Evolutionary conservation across 92 coral and sea anemone genomes (phyloP).

Genomic region (Siderastrea siderea): DNA sequence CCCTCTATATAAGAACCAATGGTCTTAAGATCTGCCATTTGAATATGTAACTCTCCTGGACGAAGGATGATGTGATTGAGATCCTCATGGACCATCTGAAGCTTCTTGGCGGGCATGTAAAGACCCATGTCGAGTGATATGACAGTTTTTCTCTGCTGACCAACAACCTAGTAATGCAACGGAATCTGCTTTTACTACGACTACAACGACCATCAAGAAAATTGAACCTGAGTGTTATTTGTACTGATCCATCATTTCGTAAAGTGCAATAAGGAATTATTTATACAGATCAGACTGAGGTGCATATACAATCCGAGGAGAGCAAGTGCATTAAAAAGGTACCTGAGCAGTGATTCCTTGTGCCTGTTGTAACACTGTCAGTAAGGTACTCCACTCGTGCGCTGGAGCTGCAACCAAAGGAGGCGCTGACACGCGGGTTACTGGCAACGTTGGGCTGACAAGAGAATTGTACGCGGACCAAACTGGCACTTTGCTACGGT

Average conservation of each 20-base stretch:
- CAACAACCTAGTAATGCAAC: conserved; percentile 16
- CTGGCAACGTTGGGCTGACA: background rate
- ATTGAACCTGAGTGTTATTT: too few species aligned
- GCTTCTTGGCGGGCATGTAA: conserved; percentile 56
- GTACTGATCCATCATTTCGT: too few species aligned
- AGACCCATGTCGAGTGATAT: conserved; percentile 59
- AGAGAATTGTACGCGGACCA: conserved; percentile 26
- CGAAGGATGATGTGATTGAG: conserved; percentile 48
- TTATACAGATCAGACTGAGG: too few species aligned
- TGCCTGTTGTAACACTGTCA: conserved; percentile 56
- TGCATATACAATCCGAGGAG: too few species aligned
- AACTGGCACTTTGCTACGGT: conserved; percentile 27
- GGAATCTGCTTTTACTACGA: too few species aligned
- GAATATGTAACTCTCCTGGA: conserved; percentile 59
- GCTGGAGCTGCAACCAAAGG: conserved; percentile 62
- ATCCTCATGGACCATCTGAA: conserved; percentile 52
- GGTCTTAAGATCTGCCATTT: conserved; percentile 48
- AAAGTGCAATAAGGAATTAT: too few species aligned
- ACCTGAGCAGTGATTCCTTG: conserved; percentile 19
- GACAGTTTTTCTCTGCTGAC: conserved; percentile 43
- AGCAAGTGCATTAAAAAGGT: too few species aligned
- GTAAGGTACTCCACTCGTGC: conserved; percentile 51
- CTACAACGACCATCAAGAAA: too few species aligned
- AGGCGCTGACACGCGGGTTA: conserved; percentile 19
- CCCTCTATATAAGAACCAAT: conserved; percentile 52